phyloP scores from a whole-genome alignment of 2,797 vertebrate genomes.

The Rhinichthys osculus region DNA sequence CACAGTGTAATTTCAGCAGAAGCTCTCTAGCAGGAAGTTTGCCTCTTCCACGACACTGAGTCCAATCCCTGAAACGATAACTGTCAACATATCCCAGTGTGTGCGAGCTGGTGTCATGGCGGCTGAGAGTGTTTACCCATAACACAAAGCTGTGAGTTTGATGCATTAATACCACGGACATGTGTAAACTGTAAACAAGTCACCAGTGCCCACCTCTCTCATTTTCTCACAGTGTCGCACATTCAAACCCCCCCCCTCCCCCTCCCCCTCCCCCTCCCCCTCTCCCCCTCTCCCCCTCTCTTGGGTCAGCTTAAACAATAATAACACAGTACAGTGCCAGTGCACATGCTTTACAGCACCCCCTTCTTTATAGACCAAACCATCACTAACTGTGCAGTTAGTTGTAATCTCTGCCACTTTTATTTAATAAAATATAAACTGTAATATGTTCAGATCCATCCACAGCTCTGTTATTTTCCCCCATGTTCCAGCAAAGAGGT shows the following conservation, averaged over 20 bases:
- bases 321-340: background rate
- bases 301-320: background rate
- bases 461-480: background rate
- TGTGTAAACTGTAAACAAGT: slow-evolving; percentile 75
- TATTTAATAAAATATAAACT: slow-evolving; percentile 6
- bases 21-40: slow-evolving; percentile 34
- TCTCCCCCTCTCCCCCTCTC: background rate
- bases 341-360: background rate
- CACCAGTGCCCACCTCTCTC: slow-evolving; percentile 39
- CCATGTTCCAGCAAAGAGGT: background rate
- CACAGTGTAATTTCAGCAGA: slow-evolving; percentile 17
- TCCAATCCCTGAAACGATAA: slow-evolving; percentile 47
- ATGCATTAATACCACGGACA: slow-evolving; percentile 67
- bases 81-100: slow-evolving; percentile 57
- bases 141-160: slow-evolving; percentile 72
- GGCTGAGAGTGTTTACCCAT: slow-evolving; percentile 75
- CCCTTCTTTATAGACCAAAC: slow-evolving; percentile 12
- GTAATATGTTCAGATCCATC: slow-evolving; percentile 1
- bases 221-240: slow-evolving; percentile 42
- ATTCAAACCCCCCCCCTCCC: slow-evolving; percentile 4
- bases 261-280: too few species aligned
- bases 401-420: background rate
- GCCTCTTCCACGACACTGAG: slow-evolving; percentile 45
- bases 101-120: slow-evolving; percentile 66
- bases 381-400: slow-evolving; percentile 9